phyloP scores from a whole-genome alignment of 2,113 vertebrate genomes.

The Cettia cetti region DNA sequence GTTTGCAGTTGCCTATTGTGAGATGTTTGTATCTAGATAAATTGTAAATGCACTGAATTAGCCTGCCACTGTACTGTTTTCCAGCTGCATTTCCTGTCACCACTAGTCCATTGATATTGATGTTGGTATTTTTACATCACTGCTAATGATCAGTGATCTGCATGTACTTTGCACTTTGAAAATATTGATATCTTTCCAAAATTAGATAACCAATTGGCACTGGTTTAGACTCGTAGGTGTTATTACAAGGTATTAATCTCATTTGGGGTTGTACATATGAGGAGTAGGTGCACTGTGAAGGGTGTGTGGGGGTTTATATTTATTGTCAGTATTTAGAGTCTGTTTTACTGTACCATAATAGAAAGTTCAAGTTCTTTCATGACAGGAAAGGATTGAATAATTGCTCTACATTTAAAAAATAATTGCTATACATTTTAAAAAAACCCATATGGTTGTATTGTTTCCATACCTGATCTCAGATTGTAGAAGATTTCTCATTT shows the following conservation, averaged over 20 bases:
- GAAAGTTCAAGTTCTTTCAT: not conserved
- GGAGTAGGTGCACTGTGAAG: not conserved
- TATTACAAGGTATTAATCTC: not conserved
- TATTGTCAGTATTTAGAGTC: not conserved
- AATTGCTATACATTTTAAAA: not conserved
- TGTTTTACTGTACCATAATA: not conserved
- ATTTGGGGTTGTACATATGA: not conserved
- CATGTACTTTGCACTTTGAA: not conserved
- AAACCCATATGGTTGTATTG: rapidly evolving
- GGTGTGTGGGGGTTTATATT: not conserved
- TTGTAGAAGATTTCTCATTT: not conserved
- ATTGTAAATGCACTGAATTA: not conserved
- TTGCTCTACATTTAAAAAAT: not conserved
- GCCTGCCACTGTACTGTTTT: not conserved
- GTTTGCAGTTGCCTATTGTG: not conserved
- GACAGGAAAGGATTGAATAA: not conserved
- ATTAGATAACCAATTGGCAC: not conserved
- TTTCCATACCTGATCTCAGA: not conserved
- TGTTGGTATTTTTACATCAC: not conserved
- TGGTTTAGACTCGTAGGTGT: not conserved
- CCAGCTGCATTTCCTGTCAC: not conserved
- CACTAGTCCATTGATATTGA: not conserved
- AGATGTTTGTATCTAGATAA: not conserved
- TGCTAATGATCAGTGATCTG: not conserved
- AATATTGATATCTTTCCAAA: not conserved